Evolutionary conservation across 2,888 invertebrate genomes (phyloP), one percentile per base, ranked within the genome.

Genomic region (Crossocerus cetratus): DNA sequence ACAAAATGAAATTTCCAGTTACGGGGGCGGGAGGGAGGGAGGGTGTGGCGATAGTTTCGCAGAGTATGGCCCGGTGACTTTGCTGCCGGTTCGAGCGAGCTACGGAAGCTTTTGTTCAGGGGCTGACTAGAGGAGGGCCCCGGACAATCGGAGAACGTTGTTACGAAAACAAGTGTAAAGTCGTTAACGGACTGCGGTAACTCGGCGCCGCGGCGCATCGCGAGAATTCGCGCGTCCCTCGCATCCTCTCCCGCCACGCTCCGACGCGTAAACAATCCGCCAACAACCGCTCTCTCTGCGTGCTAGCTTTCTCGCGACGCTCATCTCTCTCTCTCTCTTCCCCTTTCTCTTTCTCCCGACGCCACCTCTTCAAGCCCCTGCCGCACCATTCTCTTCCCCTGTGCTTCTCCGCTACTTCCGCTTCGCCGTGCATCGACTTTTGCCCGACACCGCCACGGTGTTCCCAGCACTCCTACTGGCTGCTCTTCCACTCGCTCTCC

Each of bases 121-220:
- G 63, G 60, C 61, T 54, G 68, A 72, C 68, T 65, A 62, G 65
- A 59, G 43, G 22, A 32, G 32, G 32, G 32, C 32, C 70, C 57
- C 62, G 65, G 21, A 70, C 68, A 65, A 68, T 74, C 74, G 72
- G 57, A 49, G 71, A 65, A 65, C 69, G 59, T 74, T 69, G 63
- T 72, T 74, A 69, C 74, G 76, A 72, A 67, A 77, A 76, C 76
- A 65, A 70, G 76, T 65, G 77, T 76, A 70, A 76, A 77, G 70
- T 77, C 76, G 77, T 77, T 76, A 76, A 77, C 76, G 65, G 65
- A 69, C 68, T 60, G 72, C 65, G 68, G 70, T 53, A 71, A 76
- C 68, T 64, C 70, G 32, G 42, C 23, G n/a, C 32, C 32, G 8
- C 32, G 32, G 8, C 32, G 11, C 23, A 59, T 62, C 55, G 68